Base-by-base conservation (phyloP, 1,140 invertebrate genomes). In the Zaprionus davidi region DNA sequence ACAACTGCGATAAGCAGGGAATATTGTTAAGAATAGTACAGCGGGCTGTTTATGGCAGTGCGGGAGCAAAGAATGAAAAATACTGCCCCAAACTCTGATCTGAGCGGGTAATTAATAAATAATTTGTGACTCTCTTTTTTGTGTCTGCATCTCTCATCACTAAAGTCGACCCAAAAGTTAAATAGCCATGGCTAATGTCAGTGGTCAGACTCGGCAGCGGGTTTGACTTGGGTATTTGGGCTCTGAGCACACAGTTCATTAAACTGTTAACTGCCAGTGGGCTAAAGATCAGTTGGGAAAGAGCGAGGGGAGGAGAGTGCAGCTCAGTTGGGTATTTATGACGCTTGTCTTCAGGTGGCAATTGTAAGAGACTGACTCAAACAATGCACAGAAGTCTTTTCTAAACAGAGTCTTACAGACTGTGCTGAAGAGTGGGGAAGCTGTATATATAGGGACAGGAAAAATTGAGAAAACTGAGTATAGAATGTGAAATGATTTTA, bases 91-190 rank as follows among this genome's bases (percentile, higher is more conserved):
- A 31, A 53, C 44, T 53, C 24, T 53, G 65, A 41, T 24, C 72
- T 24, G 55, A 65, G 46, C 56, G 58, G 74, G 81, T 81, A 88
- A 88, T 87, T 87, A 87, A 87, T 88, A 88, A 88, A 84, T 87
- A 88, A 88, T 87, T 87, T 88, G 78, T 84, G 81, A 81, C 44
- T 20, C 44, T 49, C 64, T 73, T 79, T 78, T 80, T 73, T 77
- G 78, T 77, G 81, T 88, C 17, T 20, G 9, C n/a, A 3, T 20
- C 20, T 20, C 7, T 49, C 46, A 17, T 22, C 62, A 64, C 71
- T 75, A 78, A 84, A 84, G 62, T 78, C 65, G 71, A 63, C 60
- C 64, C 34, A 63, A 63, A 78, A 78, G 67, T 65, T 85, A 85
- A 85, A 85, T 76, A 86, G 82, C 78, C 82, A 85, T 85, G 76